Base-by-base conservation (phyloP, 2,888 invertebrate genomes). In the Dasysyrphus tricinctus region DNA sequence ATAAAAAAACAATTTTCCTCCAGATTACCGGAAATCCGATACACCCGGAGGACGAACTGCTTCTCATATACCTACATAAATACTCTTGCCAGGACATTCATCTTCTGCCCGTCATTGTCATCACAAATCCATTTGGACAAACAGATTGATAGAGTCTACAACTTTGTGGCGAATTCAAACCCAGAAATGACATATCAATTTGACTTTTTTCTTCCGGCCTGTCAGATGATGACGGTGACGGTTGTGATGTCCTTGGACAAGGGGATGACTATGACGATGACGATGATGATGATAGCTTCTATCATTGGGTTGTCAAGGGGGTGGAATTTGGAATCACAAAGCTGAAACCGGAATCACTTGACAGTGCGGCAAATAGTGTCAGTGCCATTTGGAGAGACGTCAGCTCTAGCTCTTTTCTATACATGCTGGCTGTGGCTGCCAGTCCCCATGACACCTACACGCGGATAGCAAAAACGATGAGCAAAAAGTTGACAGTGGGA, bases 11-110 rank as follows among this genome's bases (percentile, higher is more conserved):
- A 85, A 85, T 85, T 85, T 85, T 67, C 73, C 44, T 47, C 65
- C 42, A 86, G 88, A 88, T 89, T 88, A 88, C 88, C 77, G 90
- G 90, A 90, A 89, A 90, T 89, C 89, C 89, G 89, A 90, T 89
- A 89, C 89, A 76, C 65, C 72, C 63, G 47, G 32, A 72, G 65
- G 37, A 67, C 77, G 42, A 63, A 16, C 44, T 63, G n/a, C 44
- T 63, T n/a, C 65, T 51, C 12, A 5, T 32, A 49, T 5, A 19
- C 49, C 4, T 24, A 29, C 0, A 14, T 7, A 11, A 39, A 14
- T 11, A 11, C 69, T 59, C 70, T 51, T 63, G 56, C 56, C 51
- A 83, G 70, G 67, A 84, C 80, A 84, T 80, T 65, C 80, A 77
- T 80, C 70, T 80, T 47, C 11, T 49, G 47, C 61, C 67, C 73